Evolutionary conservation across 2,113 vertebrate genomes (phyloP).

Genomic region (Barbus barbus): DNA sequence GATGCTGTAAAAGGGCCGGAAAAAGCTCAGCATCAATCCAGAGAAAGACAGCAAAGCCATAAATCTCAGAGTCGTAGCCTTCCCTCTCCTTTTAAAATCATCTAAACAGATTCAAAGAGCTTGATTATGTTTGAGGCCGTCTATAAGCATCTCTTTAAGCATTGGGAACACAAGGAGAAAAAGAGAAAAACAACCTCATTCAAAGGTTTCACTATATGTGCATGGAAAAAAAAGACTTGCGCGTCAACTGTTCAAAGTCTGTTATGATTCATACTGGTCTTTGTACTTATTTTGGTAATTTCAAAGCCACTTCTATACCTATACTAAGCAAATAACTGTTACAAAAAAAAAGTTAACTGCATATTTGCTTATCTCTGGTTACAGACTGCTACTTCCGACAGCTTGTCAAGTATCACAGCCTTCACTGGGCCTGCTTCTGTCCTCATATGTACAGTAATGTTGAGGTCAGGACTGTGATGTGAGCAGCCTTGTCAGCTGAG

Average conservation of each 20-base stretch:
- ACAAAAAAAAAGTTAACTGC: background rate
- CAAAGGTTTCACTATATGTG: slow-evolving; percentile 53
- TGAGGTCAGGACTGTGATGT: slow-evolving; percentile 39
- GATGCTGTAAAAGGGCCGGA: slow-evolving; percentile 75
- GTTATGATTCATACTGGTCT: background rate
- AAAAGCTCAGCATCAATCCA: slow-evolving; percentile 80
- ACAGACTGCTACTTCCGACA: slow-evolving; percentile 1
- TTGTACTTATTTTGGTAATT: background rate
- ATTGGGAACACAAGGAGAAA: slow-evolving; percentile 66
- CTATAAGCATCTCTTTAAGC: slow-evolving; percentile 76
- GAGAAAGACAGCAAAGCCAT: slow-evolving; percentile 73
- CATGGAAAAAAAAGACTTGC: background rate
- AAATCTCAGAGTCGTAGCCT: slow-evolving; percentile 76
- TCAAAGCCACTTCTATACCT: background rate
- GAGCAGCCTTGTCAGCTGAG: slow-evolving; percentile 43
- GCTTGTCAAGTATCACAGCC: slow-evolving; percentile 2
- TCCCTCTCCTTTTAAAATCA: slow-evolving; percentile 77
- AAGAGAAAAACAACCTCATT: too few species aligned
- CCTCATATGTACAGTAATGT: slow-evolving; percentile 25
- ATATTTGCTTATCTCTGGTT: background rate
- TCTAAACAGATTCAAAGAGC: slow-evolving; percentile 80
- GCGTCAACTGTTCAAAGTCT: background rate
- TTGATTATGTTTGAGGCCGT: slow-evolving; percentile 72
- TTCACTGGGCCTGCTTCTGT: background rate
- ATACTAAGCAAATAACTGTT: background rate